Evolutionary conservation across 2,888 invertebrate species (phyloP).

Genomic region (Tetragnatha montana): DNA sequence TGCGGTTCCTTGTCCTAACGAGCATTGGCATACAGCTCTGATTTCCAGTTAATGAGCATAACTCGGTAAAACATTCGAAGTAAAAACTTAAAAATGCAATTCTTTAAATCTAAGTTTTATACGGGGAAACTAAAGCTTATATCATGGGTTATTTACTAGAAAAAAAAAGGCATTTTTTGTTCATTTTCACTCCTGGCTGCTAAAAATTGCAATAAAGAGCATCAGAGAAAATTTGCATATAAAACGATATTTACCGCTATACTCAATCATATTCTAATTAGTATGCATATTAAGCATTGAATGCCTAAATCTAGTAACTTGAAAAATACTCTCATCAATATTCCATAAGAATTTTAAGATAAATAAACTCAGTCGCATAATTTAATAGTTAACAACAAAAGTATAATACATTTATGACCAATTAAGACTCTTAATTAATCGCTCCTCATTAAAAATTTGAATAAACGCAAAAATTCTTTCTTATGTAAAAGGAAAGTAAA

Average conservation of each 20-base stretch:
- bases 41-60: no score
- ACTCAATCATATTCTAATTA: conserved; percentile 1
- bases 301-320: neutral
- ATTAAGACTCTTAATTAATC: neutral
- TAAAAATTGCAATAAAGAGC: neutral
- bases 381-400: neutral
- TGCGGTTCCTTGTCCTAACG: no score
- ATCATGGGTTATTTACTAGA: no score
- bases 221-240: neutral
- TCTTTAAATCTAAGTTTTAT: no score
- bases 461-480: neutral
- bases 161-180: no score
- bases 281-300: neutral
- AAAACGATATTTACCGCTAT: neutral
- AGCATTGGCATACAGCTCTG: no score
- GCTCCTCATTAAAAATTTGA: neutral
- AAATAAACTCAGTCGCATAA: neutral
- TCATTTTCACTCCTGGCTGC: no score
- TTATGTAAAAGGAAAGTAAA: neutral
- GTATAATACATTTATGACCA: neutral
- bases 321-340: neutral
- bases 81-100: no score
- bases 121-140: no score
- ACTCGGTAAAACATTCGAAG: no score
- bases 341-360: neutral